phyloP scores from a whole-genome alignment of 2,888 invertebrate species.

The Allolobophora icterica region DNA sequence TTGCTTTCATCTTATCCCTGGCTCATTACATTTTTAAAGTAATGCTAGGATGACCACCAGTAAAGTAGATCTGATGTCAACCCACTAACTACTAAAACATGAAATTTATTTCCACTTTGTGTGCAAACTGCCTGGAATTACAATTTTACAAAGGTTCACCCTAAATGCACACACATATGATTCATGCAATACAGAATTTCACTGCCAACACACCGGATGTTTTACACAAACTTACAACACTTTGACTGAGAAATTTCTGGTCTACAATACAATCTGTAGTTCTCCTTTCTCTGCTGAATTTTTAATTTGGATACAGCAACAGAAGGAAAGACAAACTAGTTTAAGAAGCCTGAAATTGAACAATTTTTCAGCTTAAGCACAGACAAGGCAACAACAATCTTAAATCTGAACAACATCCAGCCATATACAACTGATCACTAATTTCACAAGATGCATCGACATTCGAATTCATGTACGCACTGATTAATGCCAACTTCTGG shows the following conservation, averaged over 20 bases:
- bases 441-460: background rate
- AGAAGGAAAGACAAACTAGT: background rate
- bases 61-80: too few relatives aligned
- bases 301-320: background rate
- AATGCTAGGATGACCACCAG: background rate
- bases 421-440: background rate
- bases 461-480: background rate
- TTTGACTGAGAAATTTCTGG: background rate
- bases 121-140: too few relatives aligned
- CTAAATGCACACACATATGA: too few relatives aligned
- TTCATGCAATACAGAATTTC: too few relatives aligned
- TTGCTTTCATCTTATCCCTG: too few relatives aligned
- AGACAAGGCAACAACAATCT: background rate
- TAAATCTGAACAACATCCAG: background rate
- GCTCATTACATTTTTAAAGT: background rate
- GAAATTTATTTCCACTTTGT: too few relatives aligned
- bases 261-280: background rate
- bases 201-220: background rate
- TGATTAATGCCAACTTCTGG: background rate
- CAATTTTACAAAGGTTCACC: too few relatives aligned
- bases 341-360: background rate
- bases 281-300: background rate
- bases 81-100: too few relatives aligned
- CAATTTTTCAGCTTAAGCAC: background rate
- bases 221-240: background rate